Percentiles rank a stretch among this genome's conserved stretches.
Evolutionary conservation across 1,140 invertebrate species (phyloP).

Genomic region (Frieseomelitta varia): DNA sequence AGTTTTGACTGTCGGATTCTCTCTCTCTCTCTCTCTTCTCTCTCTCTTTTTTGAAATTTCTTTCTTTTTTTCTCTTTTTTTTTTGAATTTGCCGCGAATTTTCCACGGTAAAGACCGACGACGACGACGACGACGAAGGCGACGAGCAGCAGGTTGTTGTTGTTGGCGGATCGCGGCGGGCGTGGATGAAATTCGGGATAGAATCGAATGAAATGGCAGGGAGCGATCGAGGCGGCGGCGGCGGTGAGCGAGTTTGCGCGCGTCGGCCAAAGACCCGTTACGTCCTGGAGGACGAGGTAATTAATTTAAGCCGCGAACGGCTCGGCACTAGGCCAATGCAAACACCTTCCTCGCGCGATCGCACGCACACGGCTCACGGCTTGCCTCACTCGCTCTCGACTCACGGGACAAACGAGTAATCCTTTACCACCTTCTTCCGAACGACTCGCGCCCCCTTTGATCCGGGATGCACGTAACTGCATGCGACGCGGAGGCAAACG

Average conservation of each 20-base stretch:
- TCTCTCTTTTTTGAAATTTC: not conserved
- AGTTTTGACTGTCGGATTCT: not conserved
- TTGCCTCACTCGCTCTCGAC: constrained; percentile 28
- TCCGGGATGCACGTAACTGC: constrained; percentile 25
- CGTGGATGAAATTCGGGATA: constrained; percentile 26
- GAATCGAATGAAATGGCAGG: constrained; percentile 72
- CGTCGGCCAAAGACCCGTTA: constrained; percentile 78
- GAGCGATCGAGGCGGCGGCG: constrained; percentile 21
- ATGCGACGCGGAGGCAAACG: not conserved
- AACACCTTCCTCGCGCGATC: constrained; percentile 75
- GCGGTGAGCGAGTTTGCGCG: constrained; percentile 57
- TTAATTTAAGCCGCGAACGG: constrained; percentile 78
- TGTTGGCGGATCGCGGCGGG: too few species aligned
- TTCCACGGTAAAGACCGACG: not conserved
- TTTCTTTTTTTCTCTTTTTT: too few species aligned
- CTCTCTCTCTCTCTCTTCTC: not conserved
- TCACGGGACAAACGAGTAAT: constrained; percentile 8
- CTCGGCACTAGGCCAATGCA: constrained; percentile 81
- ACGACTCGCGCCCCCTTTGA: not conserved
- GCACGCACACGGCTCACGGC: constrained; percentile 43
- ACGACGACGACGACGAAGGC: too few species aligned
- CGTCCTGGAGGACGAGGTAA: constrained; percentile 77
- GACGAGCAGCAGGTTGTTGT: too few species aligned
- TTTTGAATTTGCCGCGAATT: not conserved
- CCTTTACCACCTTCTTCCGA: constrained; percentile 2